Evolutionary conservation across 2,113 vertebrate genomes (phyloP).

Genomic region (Leiothrix lutea): DNA sequence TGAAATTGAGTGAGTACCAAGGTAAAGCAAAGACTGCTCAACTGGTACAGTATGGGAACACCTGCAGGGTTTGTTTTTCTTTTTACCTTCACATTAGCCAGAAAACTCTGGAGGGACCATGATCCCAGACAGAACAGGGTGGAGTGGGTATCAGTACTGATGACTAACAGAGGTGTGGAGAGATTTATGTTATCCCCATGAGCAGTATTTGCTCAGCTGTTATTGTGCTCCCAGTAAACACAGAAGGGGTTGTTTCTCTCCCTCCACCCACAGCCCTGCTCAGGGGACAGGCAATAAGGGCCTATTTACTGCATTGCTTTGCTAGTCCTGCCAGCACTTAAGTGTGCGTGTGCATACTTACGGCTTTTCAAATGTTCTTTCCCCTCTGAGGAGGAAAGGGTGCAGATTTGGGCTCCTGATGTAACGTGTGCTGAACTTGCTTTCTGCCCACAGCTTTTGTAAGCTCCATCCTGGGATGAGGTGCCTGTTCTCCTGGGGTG

Average conservation of each 20-base stretch:
- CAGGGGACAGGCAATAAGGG: neutral
- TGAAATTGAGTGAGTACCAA: neutral
- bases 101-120: neutral
- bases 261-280: neutral
- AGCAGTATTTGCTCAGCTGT: constrained; percentile 49
- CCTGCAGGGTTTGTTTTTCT: constrained; percentile 3
- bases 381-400: neutral
- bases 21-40: neutral
- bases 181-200: constrained; percentile 43
- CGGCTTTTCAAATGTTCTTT: neutral
- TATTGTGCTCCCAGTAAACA: constrained; percentile 45
- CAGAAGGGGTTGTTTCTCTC: constrained; percentile 27
- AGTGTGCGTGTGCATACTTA: neutral
- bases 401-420: neutral
- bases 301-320: neutral
- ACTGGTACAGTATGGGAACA: neutral
- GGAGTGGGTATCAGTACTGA: neutral
- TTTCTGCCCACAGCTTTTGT: neutral
- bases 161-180: constrained; percentile 34
- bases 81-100: neutral
- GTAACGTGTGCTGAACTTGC: neutral
- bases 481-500: neutral
- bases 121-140: neutral
- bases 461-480: accelerated
- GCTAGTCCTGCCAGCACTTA: neutral